Evolutionary conservation across 2,888 invertebrate genomes (phyloP).

Genomic region (Girardia tigrina): DNA sequence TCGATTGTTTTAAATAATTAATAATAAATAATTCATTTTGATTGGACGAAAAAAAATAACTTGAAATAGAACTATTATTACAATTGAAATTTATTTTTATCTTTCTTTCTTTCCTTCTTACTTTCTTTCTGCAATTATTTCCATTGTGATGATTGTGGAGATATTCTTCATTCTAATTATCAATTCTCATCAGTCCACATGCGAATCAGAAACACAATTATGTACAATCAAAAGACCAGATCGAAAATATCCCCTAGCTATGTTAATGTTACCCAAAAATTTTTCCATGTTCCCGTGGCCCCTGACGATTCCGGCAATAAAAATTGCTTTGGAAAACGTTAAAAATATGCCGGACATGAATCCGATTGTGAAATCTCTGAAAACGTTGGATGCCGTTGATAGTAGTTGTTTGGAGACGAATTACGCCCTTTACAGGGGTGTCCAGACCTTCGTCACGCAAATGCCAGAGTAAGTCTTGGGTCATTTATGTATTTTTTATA

Average conservation of each 20-base stretch:
- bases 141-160: too few species aligned
- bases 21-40: too few species aligned
- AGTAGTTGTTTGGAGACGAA: not conserved
- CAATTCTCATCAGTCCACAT: too few species aligned
- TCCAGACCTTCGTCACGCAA: not conserved
- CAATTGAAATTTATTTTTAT: too few species aligned
- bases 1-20: too few species aligned
- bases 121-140: too few species aligned
- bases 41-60: too few species aligned
- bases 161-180: too few species aligned
- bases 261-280: constrained; percentile 1
- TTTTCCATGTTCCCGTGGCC: constrained; percentile 2
- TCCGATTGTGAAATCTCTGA: not conserved
- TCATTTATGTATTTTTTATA: too few species aligned
- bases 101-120: too few species aligned
- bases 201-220: not conserved
- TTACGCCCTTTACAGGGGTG: not conserved
- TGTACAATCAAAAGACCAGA: not conserved
- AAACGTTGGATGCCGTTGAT: not conserved
- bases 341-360: constrained; percentile 8
- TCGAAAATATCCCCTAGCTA: not conserved
- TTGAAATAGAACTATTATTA: too few species aligned
- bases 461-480: constrained; percentile 8
- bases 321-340: constrained; percentile 5
- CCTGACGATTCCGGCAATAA: not conserved